These are phyloP conservation scores for Drosophila testacea DNA, from an alignment of 2,888 invertebrate species.

Conservation along the genomic window DNA sequence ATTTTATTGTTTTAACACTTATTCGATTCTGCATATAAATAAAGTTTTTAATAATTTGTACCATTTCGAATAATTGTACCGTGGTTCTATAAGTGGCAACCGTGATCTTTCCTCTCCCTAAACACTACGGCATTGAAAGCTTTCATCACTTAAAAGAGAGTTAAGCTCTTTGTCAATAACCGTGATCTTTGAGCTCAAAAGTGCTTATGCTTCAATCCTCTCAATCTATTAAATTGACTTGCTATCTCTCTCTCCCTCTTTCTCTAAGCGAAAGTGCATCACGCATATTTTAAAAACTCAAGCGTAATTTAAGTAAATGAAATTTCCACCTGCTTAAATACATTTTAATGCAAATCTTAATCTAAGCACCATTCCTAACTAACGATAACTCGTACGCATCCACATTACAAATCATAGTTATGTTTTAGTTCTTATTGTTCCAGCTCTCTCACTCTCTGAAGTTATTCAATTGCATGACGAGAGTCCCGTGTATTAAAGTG, in stretches of 20 bases:
- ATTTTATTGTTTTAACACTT: no score
- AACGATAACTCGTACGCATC: slow-evolving; percentile 37
- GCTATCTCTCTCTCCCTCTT: neutral
- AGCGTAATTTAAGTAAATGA: slow-evolving; percentile 65
- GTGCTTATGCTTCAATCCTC: slow-evolving; percentile 2
- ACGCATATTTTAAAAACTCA: slow-evolving; percentile 36
- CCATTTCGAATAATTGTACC: no score
- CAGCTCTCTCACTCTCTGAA: slow-evolving; percentile 3
- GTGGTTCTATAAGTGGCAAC: no score
- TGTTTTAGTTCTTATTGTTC: slow-evolving; percentile 33
- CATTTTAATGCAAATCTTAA: slow-evolving; percentile 44
- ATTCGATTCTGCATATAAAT: no score
- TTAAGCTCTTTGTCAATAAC: neutral
- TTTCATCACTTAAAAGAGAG: neutral
- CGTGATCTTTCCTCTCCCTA: no score
- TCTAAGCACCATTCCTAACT: slow-evolving; percentile 63
- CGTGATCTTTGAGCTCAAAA: slow-evolving; percentile 14
- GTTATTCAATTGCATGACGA: neutral
- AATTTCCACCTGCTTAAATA: slow-evolving; percentile 72
- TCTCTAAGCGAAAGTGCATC: neutral
- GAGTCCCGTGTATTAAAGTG: slow-evolving; percentile 57
- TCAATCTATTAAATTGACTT: neutral
- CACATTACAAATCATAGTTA: slow-evolving; percentile 19
- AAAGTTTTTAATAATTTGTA: no score
- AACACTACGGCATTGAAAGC: neutral